These are phyloP conservation scores for Lepus oiostolus DNA, from an alignment of 2,797 vertebrate species.

Conservation along the genomic window DNA sequence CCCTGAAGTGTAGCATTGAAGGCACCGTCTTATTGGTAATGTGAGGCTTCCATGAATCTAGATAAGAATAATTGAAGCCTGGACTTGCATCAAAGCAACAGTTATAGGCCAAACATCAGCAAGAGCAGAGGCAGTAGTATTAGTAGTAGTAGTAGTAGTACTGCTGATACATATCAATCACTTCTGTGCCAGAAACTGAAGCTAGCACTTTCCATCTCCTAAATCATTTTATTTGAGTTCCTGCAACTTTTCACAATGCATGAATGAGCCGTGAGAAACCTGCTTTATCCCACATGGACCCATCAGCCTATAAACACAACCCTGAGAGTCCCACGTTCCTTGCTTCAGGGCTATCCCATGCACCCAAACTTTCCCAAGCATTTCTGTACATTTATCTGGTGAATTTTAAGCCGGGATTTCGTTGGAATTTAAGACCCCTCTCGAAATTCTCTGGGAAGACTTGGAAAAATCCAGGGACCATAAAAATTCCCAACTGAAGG, in stretches of 20 bases:
- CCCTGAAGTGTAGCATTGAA: neutral
- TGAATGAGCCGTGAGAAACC: neutral
- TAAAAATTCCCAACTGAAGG: constrained; percentile 43
- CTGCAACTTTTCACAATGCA: neutral
- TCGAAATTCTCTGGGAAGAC: neutral
- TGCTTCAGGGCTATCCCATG: neutral
- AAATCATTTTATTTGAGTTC: neutral
- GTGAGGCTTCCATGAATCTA: neutral
- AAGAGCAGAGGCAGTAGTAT: too few relatives aligned
- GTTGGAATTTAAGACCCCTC: neutral
- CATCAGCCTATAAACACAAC: accelerated
- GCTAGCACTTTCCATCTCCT: neutral
- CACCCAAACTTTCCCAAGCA: neutral
- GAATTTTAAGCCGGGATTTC: neutral
- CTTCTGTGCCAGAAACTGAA: neutral
- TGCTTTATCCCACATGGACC: neutral
- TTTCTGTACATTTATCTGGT: neutral
- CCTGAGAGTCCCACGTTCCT: neutral
- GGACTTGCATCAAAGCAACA: neutral
- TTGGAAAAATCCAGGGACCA: constrained; percentile 19
- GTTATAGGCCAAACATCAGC: neutral
- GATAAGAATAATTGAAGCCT: neutral
- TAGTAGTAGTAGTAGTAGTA: too few relatives aligned
- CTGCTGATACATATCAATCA: neutral
- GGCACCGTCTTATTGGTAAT: neutral